Evolutionary conservation across 2,797 vertebrate genomes (phyloP), one percentile per base, ranked within the genome.

Genomic region (Chaetophractus vellerosus): DNA sequence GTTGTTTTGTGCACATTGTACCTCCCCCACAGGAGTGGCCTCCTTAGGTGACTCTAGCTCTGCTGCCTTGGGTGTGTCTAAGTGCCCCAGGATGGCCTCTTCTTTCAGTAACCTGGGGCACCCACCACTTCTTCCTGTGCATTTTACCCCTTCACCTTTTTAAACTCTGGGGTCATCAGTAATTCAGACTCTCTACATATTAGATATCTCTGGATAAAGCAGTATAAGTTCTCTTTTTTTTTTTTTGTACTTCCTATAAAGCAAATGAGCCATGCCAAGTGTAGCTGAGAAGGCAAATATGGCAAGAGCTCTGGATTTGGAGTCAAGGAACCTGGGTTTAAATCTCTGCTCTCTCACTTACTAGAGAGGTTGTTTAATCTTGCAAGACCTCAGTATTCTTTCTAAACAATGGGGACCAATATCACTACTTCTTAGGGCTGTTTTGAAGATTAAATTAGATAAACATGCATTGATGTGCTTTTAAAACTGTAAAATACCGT

Each of bases 1-100:
- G 9, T 33, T 66, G 28, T 31, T 81, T 26, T 59, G 5, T n/a
- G 38, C 4, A 8, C 4, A 1, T 7, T 8, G 5, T 8, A 7
- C 26, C 12, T 28, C 1, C 3, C 0, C 11, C 6, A 4, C 3
- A 52, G 55, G 31, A 24, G 41, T 59, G 31, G 2, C 18, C 57
- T 59, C 24, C 16, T 38, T 4, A 21, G 19, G 5, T 59, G 48
- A 23, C 14, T 85, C 38, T 45, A 45, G 9, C 45, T 38, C 16
- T 63, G 7, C 4, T 68, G 23, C 5, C 9, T 50, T 21, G 5
- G 38, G n/a, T 19, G 21, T 4, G 9, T 21, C 16, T 66, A 48
- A 38, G n/a, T 8, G 28, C 18, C 23, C 19, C 2, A 12, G 26
- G 36, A 3, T 23, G 48, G 15, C 1, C 15, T 71, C 55, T 36